Conservation (phyloP, 1,140 invertebrate species). For the Drosophila subobscura region DNA sequence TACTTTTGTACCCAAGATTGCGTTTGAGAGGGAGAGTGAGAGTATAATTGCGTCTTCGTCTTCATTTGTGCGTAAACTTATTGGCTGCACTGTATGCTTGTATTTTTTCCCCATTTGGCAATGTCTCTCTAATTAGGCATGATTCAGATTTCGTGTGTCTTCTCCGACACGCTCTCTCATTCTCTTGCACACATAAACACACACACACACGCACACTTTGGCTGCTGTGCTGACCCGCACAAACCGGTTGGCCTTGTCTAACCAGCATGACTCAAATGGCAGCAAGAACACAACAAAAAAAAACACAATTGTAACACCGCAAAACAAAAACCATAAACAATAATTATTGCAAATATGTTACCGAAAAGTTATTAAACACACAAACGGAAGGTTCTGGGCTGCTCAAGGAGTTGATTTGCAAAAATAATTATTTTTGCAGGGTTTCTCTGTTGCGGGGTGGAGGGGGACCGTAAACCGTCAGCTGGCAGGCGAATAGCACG, state of each 20-base stretch:
- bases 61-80: too few species aligned
- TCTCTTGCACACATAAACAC: constrained; percentile 21
- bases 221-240: neutral
- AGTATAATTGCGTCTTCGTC: too few species aligned
- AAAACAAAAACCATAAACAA: constrained; percentile 14
- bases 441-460: too few species aligned
- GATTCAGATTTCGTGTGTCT: neutral
- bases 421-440: too few species aligned
- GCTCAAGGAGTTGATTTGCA: too few species aligned
- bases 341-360: constrained; percentile 28
- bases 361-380: constrained; percentile 15
- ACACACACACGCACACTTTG: neutral
- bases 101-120: neutral
- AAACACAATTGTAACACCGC: constrained; percentile 43
- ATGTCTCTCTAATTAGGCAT: constrained; percentile 28
- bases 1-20: too few species aligned
- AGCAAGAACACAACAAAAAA: constrained; percentile 28
- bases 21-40: too few species aligned
- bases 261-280: constrained; percentile 13
- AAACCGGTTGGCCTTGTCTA: constrained; percentile 65
- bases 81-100: neutral
- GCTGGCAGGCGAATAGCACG: too few species aligned
- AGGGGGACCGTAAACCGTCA: too few species aligned
- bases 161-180: neutral
- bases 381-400: neutral